phyloP scores from a whole-genome alignment of 2,113 vertebrate species.

The Oreochromis spilurus region DNA sequence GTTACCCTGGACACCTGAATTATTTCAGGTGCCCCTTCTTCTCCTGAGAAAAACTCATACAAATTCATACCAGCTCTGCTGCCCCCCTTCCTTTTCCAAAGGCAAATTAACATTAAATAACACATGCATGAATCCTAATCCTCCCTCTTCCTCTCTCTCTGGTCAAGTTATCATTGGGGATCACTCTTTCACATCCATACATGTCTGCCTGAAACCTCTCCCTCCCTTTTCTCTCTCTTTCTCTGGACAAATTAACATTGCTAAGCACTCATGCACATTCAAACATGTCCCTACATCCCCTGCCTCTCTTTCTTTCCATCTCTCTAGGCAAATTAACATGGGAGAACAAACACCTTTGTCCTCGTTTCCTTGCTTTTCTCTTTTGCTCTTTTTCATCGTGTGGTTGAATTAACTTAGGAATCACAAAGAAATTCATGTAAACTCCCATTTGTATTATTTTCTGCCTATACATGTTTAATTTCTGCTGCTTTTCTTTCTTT shows the following conservation, averaged over 20 bases:
- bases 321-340: conserved; percentile 8
- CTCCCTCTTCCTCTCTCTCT: not conserved
- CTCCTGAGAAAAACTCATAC: conserved; percentile 28
- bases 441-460: not conserved
- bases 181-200: not conserved
- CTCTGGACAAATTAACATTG: conserved; percentile 50
- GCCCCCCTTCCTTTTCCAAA: conserved; percentile 60
- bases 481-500: not conserved
- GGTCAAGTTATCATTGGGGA: conserved; percentile 22
- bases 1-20: not conserved
- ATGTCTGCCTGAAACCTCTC: not conserved
- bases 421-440: not conserved
- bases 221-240: not conserved
- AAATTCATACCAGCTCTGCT: conserved; percentile 10
- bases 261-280: conserved; percentile 44
- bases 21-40: not conserved
- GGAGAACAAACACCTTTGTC: conserved; percentile 45
- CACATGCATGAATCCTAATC: conserved; percentile 55
- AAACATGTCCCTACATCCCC: conserved; percentile 34
- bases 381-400: not conserved
- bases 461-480: not conserved
- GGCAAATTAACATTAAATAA: conserved; percentile 49
- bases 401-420: conserved; percentile 18
- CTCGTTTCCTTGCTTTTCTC: not conserved
- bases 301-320: conserved; percentile 59